Percentiles rank a stretch among this genome's conserved stretches.
Evolutionary conservation across 2,797 vertebrate species (phyloP).

Genomic region (Gymnoscopelus braueri): DNA sequence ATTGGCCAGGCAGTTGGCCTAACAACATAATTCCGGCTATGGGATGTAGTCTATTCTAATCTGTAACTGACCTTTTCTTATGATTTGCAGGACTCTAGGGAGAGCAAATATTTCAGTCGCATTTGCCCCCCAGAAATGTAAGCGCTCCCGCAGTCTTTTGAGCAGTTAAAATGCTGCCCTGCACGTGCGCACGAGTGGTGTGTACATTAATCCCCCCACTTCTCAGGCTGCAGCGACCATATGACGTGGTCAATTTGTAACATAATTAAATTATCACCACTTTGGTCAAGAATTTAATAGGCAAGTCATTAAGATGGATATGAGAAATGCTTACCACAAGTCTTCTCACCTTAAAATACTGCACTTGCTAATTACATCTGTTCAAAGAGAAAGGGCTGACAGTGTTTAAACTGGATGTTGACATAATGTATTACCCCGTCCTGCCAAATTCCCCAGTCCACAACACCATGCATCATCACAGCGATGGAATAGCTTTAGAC

Average conservation of each 20-base stretch:
- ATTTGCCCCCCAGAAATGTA: too few relatives aligned
- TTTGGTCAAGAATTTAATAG: not conserved
- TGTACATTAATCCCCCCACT: too few relatives aligned
- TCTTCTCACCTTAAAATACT: conserved; percentile 37
- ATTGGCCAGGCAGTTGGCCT: too few relatives aligned
- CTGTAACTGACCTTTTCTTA: too few relatives aligned
- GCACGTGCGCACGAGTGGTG: too few relatives aligned
- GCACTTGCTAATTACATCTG: conserved; percentile 62
- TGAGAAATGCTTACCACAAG: conserved; percentile 7
- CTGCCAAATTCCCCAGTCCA: conserved; percentile 34
- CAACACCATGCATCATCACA: conserved; percentile 46
- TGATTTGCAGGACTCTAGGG: too few relatives aligned
- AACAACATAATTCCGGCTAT: too few relatives aligned
- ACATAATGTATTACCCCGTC: conserved; percentile 49
- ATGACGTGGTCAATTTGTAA: conserved; percentile 10
- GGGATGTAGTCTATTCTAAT: too few relatives aligned
- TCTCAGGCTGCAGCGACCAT: too few relatives aligned
- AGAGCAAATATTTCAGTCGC: too few relatives aligned
- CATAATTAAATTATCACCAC: conserved; percentile 17
- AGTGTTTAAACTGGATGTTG: conserved; percentile 55
- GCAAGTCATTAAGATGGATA: conserved; percentile 24
- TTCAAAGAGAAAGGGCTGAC: conserved; percentile 30
- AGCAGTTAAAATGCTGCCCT: too few relatives aligned
- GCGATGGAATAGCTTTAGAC: conserved; percentile 62
- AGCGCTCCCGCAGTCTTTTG: too few relatives aligned